These are phyloP conservation scores for Sinosuthora webbiana DNA, from an alignment of 2,113 vertebrate genomes.

Conservation along the genomic window DNA sequence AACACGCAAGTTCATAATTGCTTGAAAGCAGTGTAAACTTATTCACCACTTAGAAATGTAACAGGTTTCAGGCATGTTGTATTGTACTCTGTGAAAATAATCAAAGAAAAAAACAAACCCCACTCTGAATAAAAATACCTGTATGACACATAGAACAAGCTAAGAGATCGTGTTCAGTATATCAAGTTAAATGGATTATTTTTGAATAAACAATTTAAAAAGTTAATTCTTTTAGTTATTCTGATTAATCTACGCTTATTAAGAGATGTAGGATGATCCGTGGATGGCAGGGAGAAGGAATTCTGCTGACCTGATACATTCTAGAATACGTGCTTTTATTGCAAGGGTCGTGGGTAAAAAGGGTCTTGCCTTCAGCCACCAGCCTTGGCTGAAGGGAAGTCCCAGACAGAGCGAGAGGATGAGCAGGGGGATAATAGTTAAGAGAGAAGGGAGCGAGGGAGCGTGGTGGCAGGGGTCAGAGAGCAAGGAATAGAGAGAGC, in stretches of 20 bases:
- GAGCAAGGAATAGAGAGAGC: too few relatives aligned
- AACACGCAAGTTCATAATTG: neutral
- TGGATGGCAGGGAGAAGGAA: too few relatives aligned
- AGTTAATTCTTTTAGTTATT: neutral
- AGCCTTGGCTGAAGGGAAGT: too few relatives aligned
- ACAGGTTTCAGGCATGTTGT: neutral
- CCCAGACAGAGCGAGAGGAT: too few relatives aligned
- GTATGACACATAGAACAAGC: neutral
- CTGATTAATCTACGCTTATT: neutral
- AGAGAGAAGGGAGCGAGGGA: too few relatives aligned
- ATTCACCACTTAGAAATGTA: neutral
- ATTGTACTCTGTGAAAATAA: neutral
- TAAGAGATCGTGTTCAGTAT: neutral
- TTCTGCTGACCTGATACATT: too few relatives aligned
- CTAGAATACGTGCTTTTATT: too few relatives aligned
- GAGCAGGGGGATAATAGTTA: too few relatives aligned
- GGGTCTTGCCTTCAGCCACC: too few relatives aligned
- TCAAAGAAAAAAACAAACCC: accelerated
- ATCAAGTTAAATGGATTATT: neutral
- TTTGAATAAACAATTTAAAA: neutral
- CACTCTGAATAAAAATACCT: accelerated
- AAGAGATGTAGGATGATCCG: too few relatives aligned
- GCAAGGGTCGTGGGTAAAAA: too few relatives aligned
- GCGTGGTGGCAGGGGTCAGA: too few relatives aligned
- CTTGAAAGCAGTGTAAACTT: neutral